Base-by-base conservation (phyloP, 2,797 vertebrate species). In the Amblyraja radiata region DNA sequence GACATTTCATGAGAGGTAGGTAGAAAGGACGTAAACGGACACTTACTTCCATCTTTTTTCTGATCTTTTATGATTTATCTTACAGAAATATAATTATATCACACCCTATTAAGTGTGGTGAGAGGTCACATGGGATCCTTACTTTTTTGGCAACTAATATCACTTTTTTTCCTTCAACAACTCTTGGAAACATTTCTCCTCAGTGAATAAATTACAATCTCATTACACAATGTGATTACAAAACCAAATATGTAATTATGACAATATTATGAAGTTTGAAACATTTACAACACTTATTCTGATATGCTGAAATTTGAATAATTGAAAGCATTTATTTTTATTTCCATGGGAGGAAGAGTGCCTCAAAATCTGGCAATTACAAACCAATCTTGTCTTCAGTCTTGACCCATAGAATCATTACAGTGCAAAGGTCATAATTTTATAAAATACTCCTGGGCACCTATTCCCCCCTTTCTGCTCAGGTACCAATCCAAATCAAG, bases 161-260 rank as follows among this genome's bases (percentile, higher is more conserved):
- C 90, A 91, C 11, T 46, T 46, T 10, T 54, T 74, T 65, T 74
- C 68, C 63, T n/a, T 2, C 9, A 23, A 54, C 18, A 91, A 25
- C 68, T 54, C 18, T 6, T 13, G 32, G 63, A 65, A 90, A 32
- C n/a, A 90, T 90, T 90, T 68, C 16, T 32, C 28, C 18, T 18
- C 32, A 68, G 65, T 73, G 68, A 91, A 54, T 74, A 90, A 73
- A 91, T 91, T 36, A 71, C 18, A 88, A 91, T 91, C 68, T 74
- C 36, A 91, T 14, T 21, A 1, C 90, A 91, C 25, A 39, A 74
- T 6, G 23, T 39, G 73, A 46, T 46, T 46, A 46, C 46, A 16
- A 46, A 28, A 74, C 71, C 91, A 14, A 74, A 91, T 54, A 91
- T 11, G 10, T 25, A 73, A 11, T 90, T 54, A 91, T 68, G 23